A percentile compares a stretch with the other conserved stretches of the same genome.
Conservation (phyloP, 2,113 vertebrate genomes). For the Gadus macrocephalus region DNA sequence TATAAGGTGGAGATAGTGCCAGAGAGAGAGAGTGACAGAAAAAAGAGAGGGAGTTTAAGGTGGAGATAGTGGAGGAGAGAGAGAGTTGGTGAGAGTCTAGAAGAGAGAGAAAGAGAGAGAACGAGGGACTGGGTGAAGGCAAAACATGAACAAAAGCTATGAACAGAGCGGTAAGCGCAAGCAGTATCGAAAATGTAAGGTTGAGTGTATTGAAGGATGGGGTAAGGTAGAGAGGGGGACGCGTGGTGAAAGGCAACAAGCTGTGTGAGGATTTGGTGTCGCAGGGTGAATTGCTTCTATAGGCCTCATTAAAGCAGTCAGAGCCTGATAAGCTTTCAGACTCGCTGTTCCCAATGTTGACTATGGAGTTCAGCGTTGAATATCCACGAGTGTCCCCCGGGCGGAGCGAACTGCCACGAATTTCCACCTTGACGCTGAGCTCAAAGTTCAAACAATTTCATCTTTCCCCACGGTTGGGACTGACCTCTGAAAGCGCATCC, state of each 20-base stretch:
- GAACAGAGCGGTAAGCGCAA: background rate
- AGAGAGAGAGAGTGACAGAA: too few species aligned
- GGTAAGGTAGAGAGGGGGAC: background rate
- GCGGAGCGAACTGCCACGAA: too few species aligned
- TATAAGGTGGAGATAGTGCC: background rate
- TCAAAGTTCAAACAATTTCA: too few species aligned
- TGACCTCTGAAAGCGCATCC: too few species aligned
- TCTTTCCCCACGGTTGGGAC: too few species aligned
- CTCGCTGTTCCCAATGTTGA: too few species aligned
- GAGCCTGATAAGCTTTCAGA: constrained; percentile 9
- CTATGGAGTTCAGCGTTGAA: too few species aligned
- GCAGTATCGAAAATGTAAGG: background rate
- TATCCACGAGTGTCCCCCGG: background rate
- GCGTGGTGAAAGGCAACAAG: background rate
- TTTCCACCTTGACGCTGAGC: too few species aligned
- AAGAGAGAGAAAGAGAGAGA: background rate
- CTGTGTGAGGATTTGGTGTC: background rate
- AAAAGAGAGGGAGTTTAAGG: background rate
- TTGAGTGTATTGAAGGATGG: too few species aligned
- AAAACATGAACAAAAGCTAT: background rate
- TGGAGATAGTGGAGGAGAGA: background rate
- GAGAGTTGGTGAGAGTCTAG: background rate
- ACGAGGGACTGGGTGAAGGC: background rate
- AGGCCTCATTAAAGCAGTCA: constrained; percentile 25
- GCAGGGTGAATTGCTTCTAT: constrained; percentile 18